These are phyloP conservation scores for Pantala flavescens DNA, from an alignment of 1,140 invertebrate species.

Conservation along the genomic window DNA sequence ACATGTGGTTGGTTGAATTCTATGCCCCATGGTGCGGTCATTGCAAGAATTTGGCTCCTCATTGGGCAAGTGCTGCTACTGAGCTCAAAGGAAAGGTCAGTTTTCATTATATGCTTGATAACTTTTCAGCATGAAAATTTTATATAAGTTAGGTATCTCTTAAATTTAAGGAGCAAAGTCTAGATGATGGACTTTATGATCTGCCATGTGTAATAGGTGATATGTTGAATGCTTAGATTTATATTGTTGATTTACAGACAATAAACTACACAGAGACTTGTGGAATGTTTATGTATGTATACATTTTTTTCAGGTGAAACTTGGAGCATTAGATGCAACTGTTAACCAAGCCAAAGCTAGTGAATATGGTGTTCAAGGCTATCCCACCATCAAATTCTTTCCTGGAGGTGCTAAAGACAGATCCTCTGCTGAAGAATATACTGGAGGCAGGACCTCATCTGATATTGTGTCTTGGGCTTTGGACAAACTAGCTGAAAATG, in stretches of 20 bases:
- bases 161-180: too few species aligned
- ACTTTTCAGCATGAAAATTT: too few species aligned
- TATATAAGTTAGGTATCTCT: too few species aligned
- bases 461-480: conserved; percentile 89
- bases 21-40: conserved; percentile 95
- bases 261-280: too few species aligned
- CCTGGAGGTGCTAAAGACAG: conserved; percentile 63
- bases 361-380: conserved; percentile 76
- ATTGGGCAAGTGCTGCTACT: conserved; percentile 88
- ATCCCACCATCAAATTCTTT: conserved; percentile 97
- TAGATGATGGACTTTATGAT: too few species aligned
- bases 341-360: conserved; percentile 70
- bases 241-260: too few species aligned
- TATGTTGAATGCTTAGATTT: too few species aligned
- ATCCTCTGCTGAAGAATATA: conserved; percentile 60
- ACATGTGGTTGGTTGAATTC: conserved; percentile 95
- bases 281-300: too few species aligned
- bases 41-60: conserved; percentile 91
- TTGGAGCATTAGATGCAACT: conserved; percentile 95
- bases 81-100: conserved; percentile 81
- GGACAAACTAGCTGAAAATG: conserved; percentile 74
- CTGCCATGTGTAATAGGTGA: too few species aligned
- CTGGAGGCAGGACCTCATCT: conserved; percentile 78
- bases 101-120: neutral
- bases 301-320: conserved; percentile 52